Base-by-base conservation (phyloP, 2,888 invertebrate species). In the Caenorhabditis becei region DNA sequence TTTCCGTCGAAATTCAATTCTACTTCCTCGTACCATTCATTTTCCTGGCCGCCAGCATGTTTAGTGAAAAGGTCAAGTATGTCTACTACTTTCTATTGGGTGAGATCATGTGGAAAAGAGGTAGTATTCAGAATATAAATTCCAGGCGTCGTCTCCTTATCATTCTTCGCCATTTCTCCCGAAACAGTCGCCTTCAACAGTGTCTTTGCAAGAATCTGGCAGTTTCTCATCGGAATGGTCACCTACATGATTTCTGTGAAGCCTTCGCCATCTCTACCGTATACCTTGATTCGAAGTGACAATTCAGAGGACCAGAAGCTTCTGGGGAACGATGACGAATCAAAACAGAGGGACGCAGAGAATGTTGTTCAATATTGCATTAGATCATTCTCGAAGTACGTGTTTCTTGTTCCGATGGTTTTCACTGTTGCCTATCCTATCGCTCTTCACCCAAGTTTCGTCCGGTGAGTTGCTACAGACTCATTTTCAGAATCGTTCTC, bases 1-100 rank as follows among this genome's bases (percentile, higher is more conserved):
- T 86, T 0, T 78, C 78, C 7, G 81, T 84, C 10, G 86, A 86
- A 62, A 75, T 86, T 61, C 86, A 86, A 51, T 86, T 83, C 62
- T 86, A 86, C 51, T 66, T 82, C 16, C 28, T 86, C 10, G 83
- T 77, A 54, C 86, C 86, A 4, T 1, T 71, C 20, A 51, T 86
- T 5, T 81, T 80, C 28, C 16, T 80, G 20, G 11, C 77, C 28
- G 61, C 53, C 20, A 69, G 47, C 24, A 16, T 51, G 16, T 54
- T 67, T 4, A n/a, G n/a, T 26, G 35, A 24, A n/a, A 18, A 11
- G 11, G 32, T 58, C 41, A 58, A 65, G 51, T 66, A 65, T 26
- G 65, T 58, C 0, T 77, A 44, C 23, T 77, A 67, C 35, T 1
- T 16, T 14, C 1, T 61, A 18, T 3, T 77, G 18, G 67, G 77